These are phyloP conservation scores for Chloroclystis v-ata DNA, from an alignment of 2,888 invertebrate species.

Conservation along the genomic window DNA sequence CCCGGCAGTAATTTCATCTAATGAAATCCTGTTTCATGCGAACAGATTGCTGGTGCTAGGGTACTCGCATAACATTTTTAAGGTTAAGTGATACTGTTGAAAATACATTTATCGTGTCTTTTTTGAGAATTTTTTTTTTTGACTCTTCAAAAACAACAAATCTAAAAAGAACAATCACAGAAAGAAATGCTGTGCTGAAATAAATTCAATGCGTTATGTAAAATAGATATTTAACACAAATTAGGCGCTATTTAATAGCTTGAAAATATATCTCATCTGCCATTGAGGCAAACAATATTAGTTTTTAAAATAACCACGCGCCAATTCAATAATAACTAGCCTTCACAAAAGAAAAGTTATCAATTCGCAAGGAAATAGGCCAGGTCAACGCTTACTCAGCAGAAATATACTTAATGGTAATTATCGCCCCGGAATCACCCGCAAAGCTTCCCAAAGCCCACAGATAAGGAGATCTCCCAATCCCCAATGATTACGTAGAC, in stretches of 20 bases:
- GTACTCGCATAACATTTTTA: neutral
- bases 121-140: too few relatives aligned
- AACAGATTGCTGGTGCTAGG: slow-evolving; percentile 11
- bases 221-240: too few relatives aligned
- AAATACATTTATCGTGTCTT: too few relatives aligned
- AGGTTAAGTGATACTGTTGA: neutral
- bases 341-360: neutral
- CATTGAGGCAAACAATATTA: neutral
- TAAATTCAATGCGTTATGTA: too few relatives aligned
- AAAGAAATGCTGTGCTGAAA: too few relatives aligned
- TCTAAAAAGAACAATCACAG: too few relatives aligned
- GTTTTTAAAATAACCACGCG: neutral
- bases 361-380: neutral
- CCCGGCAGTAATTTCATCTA: slow-evolving; percentile 19
- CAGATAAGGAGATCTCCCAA: slow-evolving; percentile 20
- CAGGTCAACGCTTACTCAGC: neutral
- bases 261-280: too few relatives aligned
- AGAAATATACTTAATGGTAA: slow-evolving; percentile 16
- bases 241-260: too few relatives aligned
- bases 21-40: slow-evolving; percentile 19
- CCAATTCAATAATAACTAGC: neutral
- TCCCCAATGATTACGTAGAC: slow-evolving; percentile 14
- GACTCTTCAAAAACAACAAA: too few relatives aligned
- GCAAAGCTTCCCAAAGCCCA: slow-evolving; percentile 19
- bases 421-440: slow-evolving; percentile 20